phyloP scores from a whole-genome alignment of 2,797 vertebrate species.

The Squalus acanthias region DNA sequence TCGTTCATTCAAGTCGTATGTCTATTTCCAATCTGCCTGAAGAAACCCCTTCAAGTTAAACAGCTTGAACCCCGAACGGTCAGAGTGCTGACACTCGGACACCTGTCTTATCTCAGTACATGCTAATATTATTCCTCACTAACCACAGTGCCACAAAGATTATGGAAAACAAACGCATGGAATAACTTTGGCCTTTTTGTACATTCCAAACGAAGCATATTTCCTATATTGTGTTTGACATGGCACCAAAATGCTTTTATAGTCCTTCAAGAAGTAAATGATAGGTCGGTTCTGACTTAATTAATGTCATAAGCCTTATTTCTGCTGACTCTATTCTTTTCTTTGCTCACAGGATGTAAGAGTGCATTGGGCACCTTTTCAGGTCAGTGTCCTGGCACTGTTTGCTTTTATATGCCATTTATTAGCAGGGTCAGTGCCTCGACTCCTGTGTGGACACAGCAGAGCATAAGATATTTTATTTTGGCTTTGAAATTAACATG shows the following conservation, averaged over 20 bases:
- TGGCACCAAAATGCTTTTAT: neutral
- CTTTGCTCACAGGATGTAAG: neutral
- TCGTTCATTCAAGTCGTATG: no score
- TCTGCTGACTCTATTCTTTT: neutral
- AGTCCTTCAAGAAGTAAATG: neutral
- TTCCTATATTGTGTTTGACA: neutral
- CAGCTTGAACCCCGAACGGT: no score
- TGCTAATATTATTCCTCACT: neutral
- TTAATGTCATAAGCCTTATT: neutral
- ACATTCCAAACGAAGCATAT: neutral
- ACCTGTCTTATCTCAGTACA: no score
- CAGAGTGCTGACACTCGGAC: no score
- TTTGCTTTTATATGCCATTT: neutral
- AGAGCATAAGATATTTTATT: neutral
- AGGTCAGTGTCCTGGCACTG: neutral
- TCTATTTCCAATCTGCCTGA: no score
- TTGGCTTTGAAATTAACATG: neutral
- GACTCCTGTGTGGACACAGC: neutral
- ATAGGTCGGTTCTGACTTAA: neutral
- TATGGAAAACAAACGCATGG: neutral
- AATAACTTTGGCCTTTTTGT: neutral
- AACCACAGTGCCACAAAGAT: neutral
- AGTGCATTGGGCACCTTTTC: neutral
- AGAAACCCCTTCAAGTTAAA: no score
- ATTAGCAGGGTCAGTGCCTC: neutral